Evolutionary conservation across 2,888 invertebrate genomes (phyloP).

Genomic region (Ophion costatus): DNA sequence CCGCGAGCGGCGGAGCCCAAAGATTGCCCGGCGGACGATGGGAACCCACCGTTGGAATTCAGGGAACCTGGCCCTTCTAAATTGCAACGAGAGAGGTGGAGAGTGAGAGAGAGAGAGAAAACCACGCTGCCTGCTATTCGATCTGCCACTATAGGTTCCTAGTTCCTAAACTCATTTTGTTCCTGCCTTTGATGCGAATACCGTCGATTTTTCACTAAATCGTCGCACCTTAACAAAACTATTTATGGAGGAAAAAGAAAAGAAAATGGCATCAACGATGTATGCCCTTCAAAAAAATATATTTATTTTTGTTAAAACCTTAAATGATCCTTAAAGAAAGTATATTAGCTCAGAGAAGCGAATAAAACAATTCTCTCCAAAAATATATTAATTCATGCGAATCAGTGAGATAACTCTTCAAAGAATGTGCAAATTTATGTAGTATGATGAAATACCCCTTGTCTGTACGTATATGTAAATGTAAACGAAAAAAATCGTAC

Average conservation of each 20-base stretch:
- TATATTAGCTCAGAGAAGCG: background rate
- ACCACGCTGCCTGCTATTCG: background rate
- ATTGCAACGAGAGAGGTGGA: background rate
- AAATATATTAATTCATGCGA: background rate
- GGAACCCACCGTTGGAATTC: conserved; percentile 64
- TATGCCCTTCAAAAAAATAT: background rate
- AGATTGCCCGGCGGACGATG: conserved; percentile 61
- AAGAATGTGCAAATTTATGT: too few relatives aligned
- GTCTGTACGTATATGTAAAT: too few relatives aligned
- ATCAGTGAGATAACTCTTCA: background rate
- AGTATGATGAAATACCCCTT: too few relatives aligned
- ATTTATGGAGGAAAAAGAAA: background rate
- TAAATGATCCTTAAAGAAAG: background rate
- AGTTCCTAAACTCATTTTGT: background rate
- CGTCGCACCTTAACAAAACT: background rate
- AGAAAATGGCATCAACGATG: background rate
- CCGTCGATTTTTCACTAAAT: background rate
- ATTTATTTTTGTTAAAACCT: background rate
- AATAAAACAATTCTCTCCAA: background rate
- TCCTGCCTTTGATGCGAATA: background rate
- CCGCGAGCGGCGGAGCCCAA: conserved; percentile 57
- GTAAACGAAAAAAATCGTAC: too few relatives aligned
- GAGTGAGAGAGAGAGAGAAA: background rate
- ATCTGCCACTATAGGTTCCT: background rate
- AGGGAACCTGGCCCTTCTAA: conserved; percentile 54